Evolutionary conservation across 2,797 vertebrate genomes (phyloP).

Genomic region (Melanotaenia trifasciata): DNA sequence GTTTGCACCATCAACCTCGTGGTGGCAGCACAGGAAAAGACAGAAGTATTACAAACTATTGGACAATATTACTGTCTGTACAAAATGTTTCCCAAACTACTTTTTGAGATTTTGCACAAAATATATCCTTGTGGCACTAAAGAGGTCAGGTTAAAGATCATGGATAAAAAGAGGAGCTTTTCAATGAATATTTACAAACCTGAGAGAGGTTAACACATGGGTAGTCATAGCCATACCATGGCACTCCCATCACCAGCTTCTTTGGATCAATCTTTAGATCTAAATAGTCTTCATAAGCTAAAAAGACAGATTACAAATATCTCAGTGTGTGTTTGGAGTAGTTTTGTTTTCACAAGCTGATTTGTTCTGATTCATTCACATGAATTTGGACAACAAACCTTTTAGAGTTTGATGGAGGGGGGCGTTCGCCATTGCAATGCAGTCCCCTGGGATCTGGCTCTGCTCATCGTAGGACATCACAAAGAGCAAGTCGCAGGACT

Average conservation of each 20-base stretch:
- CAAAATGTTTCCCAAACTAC: not conserved
- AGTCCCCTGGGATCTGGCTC: slow-evolving; percentile 91
- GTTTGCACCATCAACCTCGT: not conserved
- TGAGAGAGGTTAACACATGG: slow-evolving; percentile 86
- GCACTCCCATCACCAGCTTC: slow-evolving; percentile 95
- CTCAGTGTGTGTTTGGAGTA: not conserved
- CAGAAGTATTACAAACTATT: not conserved
- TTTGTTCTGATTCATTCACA: not conserved
- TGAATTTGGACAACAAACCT: slow-evolving; percentile 79
- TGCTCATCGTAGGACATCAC: slow-evolving; percentile 98
- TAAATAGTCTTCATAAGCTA: slow-evolving; percentile 91
- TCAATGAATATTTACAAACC: slow-evolving; percentile 72
- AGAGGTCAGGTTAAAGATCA: too few relatives aligned
- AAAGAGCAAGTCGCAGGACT: slow-evolving; percentile 93
- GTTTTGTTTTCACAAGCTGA: not conserved
- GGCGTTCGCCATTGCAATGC: slow-evolving; percentile 92
- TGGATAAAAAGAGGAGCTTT: not conserved
- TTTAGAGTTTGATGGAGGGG: slow-evolving; percentile 88
- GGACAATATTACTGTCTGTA: not conserved
- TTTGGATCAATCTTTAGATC: slow-evolving; percentile 86
- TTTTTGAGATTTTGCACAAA: not conserved
- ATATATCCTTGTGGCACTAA: too few relatives aligned
- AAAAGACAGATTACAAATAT: slow-evolving; percentile 42
- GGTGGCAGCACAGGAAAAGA: slow-evolving; percentile 5
- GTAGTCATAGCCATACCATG: slow-evolving; percentile 98